Evolutionary conservation across 1,140 invertebrate species (phyloP).

Genomic region (Ceratoteleas bidentatus): DNA sequence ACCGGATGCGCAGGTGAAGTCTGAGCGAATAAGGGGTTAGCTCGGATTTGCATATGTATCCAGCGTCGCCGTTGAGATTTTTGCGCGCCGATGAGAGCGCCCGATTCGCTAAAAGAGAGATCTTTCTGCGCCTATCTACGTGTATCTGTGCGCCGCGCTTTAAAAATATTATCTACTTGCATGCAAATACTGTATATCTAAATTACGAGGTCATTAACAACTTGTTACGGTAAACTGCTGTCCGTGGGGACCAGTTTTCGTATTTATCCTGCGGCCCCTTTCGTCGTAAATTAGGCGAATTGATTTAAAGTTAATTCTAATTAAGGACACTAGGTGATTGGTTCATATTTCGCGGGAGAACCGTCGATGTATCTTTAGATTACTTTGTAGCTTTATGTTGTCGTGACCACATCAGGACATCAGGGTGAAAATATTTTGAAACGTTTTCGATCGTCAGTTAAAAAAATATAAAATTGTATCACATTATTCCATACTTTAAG

Average conservation of each 20-base stretch:
- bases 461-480: too few species aligned
- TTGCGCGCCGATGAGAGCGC: conserved; percentile 39
- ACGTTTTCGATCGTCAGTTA: too few species aligned
- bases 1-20: conserved; percentile 79
- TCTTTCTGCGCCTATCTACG: conserved; percentile 46
- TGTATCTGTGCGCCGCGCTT: conserved; percentile 43
- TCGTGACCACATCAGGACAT: too few species aligned
- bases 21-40: conserved; percentile 67
- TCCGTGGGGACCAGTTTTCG: conserved; percentile 51
- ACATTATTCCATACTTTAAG: too few species aligned
- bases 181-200: conserved; percentile 63
- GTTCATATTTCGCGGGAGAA: conserved; percentile 22
- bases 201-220: conserved; percentile 64
- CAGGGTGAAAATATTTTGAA: too few species aligned
- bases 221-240: conserved; percentile 54
- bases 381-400: too few species aligned
- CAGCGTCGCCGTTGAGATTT: conserved; percentile 36
- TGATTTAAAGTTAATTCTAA: conserved; percentile 51
- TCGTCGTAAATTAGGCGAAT: conserved; percentile 35
- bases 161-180: conserved; percentile 64
- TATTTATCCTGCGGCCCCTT: conserved; percentile 36
- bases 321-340: conserved; percentile 29
- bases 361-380: too few species aligned
- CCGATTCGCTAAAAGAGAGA: conserved; percentile 59
- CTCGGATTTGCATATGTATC: conserved; percentile 75